phyloP scores from a whole-genome alignment of 2,113 vertebrate species.

The Anolis carolinensis region DNA sequence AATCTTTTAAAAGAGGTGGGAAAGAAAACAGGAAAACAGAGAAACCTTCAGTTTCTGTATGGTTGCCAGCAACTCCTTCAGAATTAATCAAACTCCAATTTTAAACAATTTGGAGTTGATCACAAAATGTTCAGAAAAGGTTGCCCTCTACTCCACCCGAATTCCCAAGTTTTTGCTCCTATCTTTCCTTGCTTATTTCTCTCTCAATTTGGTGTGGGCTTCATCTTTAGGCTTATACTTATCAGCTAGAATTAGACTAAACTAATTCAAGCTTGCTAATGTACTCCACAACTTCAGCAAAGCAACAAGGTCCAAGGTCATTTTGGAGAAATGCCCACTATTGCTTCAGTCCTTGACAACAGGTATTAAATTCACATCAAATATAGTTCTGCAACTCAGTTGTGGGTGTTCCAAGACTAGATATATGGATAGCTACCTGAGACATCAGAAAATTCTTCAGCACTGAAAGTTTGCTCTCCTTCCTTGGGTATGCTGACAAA shows the following conservation, averaged over 20 bases:
- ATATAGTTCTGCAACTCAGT: neutral
- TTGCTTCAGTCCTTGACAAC: neutral
- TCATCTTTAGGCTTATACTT: neutral
- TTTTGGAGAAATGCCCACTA: neutral
- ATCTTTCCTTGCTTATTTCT: neutral
- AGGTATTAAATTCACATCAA: neutral
- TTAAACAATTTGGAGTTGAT: neutral
- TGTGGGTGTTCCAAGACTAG: neutral
- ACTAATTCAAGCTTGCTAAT: neutral
- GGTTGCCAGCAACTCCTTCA: neutral
- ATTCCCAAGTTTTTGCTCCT: neutral
- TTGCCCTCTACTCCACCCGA: neutral
- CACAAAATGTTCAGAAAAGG: neutral
- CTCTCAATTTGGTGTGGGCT: neutral
- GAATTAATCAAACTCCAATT: neutral
- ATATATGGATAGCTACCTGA: conserved; percentile 62
- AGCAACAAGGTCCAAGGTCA: neutral
- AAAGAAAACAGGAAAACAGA: neutral
- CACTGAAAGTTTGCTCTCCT: conserved; percentile 80
- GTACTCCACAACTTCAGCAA: neutral
- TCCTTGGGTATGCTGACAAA: conserved; percentile 79
- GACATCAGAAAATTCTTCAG: conserved; percentile 89
- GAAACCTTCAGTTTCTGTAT: neutral
- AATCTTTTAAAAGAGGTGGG: neutral
- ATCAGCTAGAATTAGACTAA: neutral